phyloP scores from a whole-genome alignment of 2,113 vertebrate genomes.

The Machaerirhynchus nigripectus region DNA sequence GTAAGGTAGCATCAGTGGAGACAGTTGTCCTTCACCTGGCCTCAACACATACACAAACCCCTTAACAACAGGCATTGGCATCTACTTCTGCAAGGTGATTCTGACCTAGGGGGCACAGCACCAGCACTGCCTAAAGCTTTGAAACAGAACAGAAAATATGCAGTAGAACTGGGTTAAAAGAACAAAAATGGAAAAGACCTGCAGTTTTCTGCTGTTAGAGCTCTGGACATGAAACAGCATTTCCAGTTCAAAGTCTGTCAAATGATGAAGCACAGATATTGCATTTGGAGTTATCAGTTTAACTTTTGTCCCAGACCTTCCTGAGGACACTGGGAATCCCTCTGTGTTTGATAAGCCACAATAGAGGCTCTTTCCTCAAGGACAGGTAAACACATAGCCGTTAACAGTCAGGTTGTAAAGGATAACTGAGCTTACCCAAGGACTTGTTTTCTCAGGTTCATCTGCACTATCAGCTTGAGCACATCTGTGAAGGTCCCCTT shows the following conservation, averaged over 20 bases:
- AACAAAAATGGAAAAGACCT: neutral
- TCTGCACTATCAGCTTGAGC: neutral
- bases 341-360: neutral
- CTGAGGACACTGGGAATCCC: neutral
- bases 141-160: neutral
- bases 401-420: neutral
- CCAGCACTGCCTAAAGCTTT: neutral
- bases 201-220: neutral
- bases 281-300: neutral
- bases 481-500: neutral
- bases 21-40: neutral
- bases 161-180: neutral
- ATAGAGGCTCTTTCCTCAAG: neutral
- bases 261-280: neutral
- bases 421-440: neutral
- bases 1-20: neutral
- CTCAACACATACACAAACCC: neutral
- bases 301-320: conserved; percentile 3
- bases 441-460: neutral
- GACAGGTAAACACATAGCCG: neutral
- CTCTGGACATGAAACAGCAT: neutral
- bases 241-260: neutral
- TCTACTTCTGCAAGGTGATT: neutral
- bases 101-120: neutral
- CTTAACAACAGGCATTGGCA: neutral